These are phyloP conservation scores for Gymnothorax javanicus DNA, from an alignment of 2,797 vertebrate species.

Conservation along the genomic window DNA sequence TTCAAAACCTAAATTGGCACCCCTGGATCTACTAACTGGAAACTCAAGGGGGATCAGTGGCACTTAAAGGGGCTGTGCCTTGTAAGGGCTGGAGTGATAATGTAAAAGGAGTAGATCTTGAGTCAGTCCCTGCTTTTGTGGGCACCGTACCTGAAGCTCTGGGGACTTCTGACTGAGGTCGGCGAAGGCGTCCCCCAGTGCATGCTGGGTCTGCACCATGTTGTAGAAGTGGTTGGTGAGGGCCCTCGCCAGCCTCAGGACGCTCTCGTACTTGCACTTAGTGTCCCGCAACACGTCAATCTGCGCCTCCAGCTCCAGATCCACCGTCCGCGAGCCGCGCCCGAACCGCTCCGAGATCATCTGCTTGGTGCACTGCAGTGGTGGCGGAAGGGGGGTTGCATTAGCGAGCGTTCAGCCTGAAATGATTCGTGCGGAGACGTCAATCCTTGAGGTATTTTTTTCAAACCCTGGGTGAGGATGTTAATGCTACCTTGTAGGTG, in stretches of 20 bases:
- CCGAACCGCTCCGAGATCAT: conserved; percentile 93
- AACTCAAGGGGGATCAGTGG: no score
- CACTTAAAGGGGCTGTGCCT: no score
- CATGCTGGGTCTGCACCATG: conserved; percentile 94
- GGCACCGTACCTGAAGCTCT: conserved; percentile 85
- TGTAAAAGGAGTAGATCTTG: no score
- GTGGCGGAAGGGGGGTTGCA: background rate
- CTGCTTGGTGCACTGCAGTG: conserved; percentile 88
- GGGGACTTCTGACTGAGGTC: conserved; percentile 98
- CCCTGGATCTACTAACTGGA: no score
- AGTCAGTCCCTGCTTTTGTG: background rate
- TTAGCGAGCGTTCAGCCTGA: background rate
- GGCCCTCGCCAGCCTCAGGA: conserved; percentile 83
- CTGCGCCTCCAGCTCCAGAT: conserved; percentile 94
- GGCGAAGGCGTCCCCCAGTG: conserved; percentile 89
- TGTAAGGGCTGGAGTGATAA: no score
- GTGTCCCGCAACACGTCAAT: conserved; percentile 92
- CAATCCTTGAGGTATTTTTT: background rate
- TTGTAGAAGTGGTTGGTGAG: conserved; percentile 89
- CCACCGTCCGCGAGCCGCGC: conserved; percentile 88
- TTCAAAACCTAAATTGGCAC: no score
- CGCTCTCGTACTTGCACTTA: conserved; percentile 89
- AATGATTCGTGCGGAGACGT: background rate
- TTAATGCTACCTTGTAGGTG: conserved; percentile 88
- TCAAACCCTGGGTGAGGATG: background rate